Evolutionary conservation across 2,797 vertebrate genomes (phyloP).

Genomic region (Threskiornis aethiopicus): DNA sequence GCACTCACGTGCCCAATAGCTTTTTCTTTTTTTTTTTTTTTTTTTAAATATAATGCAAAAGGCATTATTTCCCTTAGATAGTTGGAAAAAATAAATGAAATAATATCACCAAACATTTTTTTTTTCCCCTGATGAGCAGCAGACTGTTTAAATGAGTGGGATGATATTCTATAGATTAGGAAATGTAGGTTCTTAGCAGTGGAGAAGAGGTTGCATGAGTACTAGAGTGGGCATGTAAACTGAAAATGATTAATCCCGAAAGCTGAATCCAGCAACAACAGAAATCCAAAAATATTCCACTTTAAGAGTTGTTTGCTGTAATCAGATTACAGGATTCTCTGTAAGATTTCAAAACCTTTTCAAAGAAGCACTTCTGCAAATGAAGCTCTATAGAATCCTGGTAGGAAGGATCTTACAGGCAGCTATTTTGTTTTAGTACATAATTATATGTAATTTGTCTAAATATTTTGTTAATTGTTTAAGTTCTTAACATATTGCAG

Average conservation of each 20-base stretch:
- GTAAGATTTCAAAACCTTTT: conserved; percentile 16
- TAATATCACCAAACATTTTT: neutral
- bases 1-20: neutral
- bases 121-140: neutral
- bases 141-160: neutral
- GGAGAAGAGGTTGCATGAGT: neutral
- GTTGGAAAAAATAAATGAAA: neutral
- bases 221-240: neutral
- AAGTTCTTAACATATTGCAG: neutral
- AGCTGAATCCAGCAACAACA: neutral
- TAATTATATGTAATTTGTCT: conserved; percentile 39
- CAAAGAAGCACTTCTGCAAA: neutral
- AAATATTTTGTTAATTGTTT: conserved; percentile 52
- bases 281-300: neutral
- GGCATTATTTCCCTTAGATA: neutral
- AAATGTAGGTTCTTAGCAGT: neutral
- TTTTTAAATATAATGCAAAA: neutral
- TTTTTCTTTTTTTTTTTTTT: neutral
- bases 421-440: conserved; percentile 21
- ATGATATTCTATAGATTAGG: neutral
- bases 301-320: neutral
- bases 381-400: neutral
- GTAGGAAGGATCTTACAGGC: neutral
- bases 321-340: neutral
- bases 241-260: neutral